These are phyloP conservation scores for Asbolus verrucosus DNA, from an alignment of 1,140 invertebrate species.

Conservation along the genomic window DNA sequence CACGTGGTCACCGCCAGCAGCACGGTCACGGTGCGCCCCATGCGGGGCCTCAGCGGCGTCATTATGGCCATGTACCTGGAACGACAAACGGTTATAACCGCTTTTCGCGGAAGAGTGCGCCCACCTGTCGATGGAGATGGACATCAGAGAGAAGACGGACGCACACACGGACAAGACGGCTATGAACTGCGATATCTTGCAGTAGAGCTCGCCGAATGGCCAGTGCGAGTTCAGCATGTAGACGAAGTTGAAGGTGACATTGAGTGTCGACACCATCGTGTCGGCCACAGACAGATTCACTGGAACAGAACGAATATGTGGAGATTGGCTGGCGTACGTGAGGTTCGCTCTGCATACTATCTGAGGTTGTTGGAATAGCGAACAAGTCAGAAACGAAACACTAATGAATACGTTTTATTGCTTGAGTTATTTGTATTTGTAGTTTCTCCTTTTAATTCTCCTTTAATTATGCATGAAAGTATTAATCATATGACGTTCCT, in stretches of 20 bases:
- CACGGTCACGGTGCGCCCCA: constrained; percentile 85
- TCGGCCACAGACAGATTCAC: constrained; percentile 95
- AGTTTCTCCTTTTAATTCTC: too few relatives aligned
- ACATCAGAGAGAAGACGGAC: constrained; percentile 95
- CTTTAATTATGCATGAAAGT: too few relatives aligned
- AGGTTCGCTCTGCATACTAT: too few relatives aligned
- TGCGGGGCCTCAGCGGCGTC: constrained; percentile 85
- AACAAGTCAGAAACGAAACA: too few relatives aligned
- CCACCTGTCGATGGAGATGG: constrained; percentile 95
- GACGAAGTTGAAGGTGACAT: constrained; percentile 93
- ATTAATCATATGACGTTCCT: too few relatives aligned
- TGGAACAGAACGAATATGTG: constrained; percentile 65
- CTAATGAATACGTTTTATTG: too few relatives aligned
- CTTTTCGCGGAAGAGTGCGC: not conserved
- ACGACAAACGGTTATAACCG: constrained; percentile 6
- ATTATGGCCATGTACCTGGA: constrained; percentile 92
- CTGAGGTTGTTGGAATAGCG: too few relatives aligned
- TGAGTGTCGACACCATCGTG: constrained; percentile 92
- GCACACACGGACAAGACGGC: constrained; percentile 91
- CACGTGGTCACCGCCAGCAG: constrained; percentile 86
- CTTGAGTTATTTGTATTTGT: too few relatives aligned
- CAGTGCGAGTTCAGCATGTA: constrained; percentile 94
- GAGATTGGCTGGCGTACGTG: too few relatives aligned
- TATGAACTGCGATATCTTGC: constrained; percentile 95
- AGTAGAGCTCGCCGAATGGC: constrained; percentile 93